Evolutionary conservation across 2,113 vertebrate species (phyloP), one percentile per base, ranked within the genome.

Genomic region (Pollimyrus isidori): DNA sequence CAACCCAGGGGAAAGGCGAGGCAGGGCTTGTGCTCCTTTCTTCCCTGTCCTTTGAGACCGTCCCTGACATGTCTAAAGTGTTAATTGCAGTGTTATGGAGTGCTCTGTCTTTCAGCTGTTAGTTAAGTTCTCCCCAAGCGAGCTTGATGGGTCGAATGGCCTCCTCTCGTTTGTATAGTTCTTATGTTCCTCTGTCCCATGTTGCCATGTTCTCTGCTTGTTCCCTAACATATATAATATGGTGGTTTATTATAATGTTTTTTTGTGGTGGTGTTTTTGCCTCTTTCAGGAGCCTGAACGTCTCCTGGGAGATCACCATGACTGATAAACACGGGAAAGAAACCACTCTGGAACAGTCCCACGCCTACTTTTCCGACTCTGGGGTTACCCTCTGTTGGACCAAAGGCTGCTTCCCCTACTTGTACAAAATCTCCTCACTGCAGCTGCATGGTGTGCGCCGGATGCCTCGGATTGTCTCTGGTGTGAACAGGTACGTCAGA

Each of bases 301-400:
- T 95, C 88, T 92, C 90, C 39, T 99, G 97, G 98, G 93, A 96
- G 90, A 94, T 98, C 92, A 94, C 96, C 11, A 89, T 97, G 82
- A 94, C 91, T 50, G 96, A 96, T 80, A 94, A 87, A 73, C 94
- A 88, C 69, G 96, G 96, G 30, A 93, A 88, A 35, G 93, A 97
- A 89, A 87, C 90, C 23, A 65, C 94, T 84, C 89, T 95, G 46
- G 93, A 97, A 87, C 95, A 96, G 45, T 92, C 90, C 86, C 92
- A 92, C 0, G 53, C 96, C 65, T 95, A 89, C 21, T 93, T 96
- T 92, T 96, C 94, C 0, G 93, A 97, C 23, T 95, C 96, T 0
- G 96, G 96, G 50, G 89, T 97, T 89, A 96, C 93, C 1, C 1
- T 97, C 11, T 89, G 90, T 91, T 99, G 97, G 98, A 92, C 92